phyloP scores from a whole-genome alignment of 2,113 vertebrate genomes.

The Baryphthengus martii region DNA sequence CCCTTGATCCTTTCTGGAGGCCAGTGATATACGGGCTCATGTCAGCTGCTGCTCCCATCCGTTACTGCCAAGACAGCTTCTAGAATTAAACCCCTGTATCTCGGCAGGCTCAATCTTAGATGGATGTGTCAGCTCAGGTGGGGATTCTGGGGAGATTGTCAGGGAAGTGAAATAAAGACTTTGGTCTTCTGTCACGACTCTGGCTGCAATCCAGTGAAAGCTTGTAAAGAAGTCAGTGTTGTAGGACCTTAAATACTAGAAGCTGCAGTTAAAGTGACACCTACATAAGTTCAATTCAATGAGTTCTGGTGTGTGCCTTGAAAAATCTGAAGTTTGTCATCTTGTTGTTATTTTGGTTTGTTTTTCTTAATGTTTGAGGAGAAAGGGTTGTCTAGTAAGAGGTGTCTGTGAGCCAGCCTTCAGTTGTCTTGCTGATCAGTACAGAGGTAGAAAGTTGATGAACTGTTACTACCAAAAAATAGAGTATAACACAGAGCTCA shows the following conservation, averaged over 20 bases:
- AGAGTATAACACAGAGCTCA: neutral
- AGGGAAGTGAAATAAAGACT: neutral
- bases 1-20: slow-evolving; percentile 25
- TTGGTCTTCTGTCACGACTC: neutral
- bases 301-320: neutral
- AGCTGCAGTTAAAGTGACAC: neutral
- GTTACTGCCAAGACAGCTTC: neutral
- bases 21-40: neutral
- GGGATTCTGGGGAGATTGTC: neutral
- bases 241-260: neutral
- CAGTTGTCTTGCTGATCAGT: neutral
- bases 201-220: neutral
- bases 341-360: neutral
- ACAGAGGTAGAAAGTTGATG: neutral
- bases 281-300: neutral
- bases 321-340: neutral
- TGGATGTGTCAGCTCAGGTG: slow-evolving; percentile 12
- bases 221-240: neutral
- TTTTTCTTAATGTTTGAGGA: neutral
- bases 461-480: neutral
- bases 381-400: neutral
- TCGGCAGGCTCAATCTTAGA: neutral
- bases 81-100: neutral
- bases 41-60: slow-evolving; percentile 31
- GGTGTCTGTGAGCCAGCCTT: neutral